Conservation (phyloP, 2,113 vertebrate species). For the Paradoxurus hermaphroditus region DNA sequence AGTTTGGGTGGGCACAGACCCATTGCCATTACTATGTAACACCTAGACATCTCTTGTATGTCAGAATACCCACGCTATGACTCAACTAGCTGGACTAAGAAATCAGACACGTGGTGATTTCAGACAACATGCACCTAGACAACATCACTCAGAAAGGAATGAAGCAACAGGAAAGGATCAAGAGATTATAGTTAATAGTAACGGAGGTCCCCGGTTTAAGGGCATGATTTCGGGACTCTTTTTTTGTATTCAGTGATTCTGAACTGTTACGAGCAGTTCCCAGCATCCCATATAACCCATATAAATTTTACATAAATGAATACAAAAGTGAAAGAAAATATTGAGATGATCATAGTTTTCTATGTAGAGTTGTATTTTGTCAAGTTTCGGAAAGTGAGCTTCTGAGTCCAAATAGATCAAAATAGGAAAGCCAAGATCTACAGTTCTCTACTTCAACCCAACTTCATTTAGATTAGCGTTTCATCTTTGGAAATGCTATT, state of each 20-base stretch:
- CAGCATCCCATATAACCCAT: not conserved
- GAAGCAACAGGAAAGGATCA: not conserved
- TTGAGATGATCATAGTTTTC: not conserved
- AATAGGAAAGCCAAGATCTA: not conserved
- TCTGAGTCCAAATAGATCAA: not conserved
- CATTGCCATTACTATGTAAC: not conserved
- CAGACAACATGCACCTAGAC: not conserved
- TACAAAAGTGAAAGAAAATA: not conserved
- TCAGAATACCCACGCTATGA: not conserved
- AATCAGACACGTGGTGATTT: not conserved
- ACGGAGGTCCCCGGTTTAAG: not conserved
- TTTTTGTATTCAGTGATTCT: not conserved
- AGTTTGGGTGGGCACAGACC: constrained; percentile 31
- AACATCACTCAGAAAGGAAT: not conserved
- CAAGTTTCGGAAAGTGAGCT: constrained; percentile 18
- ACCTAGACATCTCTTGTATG: not conserved
- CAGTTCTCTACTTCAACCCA: not conserved
- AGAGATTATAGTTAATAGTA: not conserved
- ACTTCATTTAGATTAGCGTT: not conserved
- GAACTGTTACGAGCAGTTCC: not conserved
- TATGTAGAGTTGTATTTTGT: not conserved
- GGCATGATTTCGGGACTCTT: not conserved
- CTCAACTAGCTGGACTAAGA: not conserved
- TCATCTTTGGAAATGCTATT: not conserved
- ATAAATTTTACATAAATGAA: not conserved